These are phyloP conservation scores for Enteromius argenteus DNA, from an alignment of 2,797 vertebrate genomes.

Conservation along the genomic window DNA sequence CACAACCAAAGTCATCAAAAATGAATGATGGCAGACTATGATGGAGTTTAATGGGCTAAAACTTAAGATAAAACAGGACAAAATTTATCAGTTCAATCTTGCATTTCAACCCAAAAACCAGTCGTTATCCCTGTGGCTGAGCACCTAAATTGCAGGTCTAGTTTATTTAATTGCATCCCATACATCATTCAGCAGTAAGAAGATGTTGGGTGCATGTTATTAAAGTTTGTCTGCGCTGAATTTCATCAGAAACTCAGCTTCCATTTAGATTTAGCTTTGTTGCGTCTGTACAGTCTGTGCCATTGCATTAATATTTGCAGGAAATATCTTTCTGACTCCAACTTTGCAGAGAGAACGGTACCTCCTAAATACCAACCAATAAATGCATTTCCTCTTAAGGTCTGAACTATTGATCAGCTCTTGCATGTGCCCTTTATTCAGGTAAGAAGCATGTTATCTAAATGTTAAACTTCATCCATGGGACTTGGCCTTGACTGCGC, in stretches of 20 bases:
- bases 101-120: slow-evolving; percentile 72
- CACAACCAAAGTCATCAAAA: not conserved
- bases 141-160: slow-evolving; percentile 71
- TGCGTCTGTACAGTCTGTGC: not conserved
- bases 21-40: not conserved
- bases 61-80: slow-evolving; percentile 59
- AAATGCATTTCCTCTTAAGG: slow-evolving; percentile 4
- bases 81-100: slow-evolving; percentile 66
- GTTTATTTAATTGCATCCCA: slow-evolving; percentile 66
- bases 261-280: not conserved
- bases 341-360: not conserved
- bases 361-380: slow-evolving; percentile 30
- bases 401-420: slow-evolving; percentile 30
- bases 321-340: not conserved
- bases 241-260: not conserved
- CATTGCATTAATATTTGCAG: not conserved
- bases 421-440: slow-evolving; percentile 40
- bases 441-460: slow-evolving; percentile 23
- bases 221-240: not conserved
- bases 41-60: slow-evolving; percentile 51
- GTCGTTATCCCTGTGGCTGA: slow-evolving; percentile 51
- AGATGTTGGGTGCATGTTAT: not conserved
- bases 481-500: slow-evolving; percentile 43
- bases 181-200: slow-evolving; percentile 46
- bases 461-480: slow-evolving; percentile 68